Percentiles rank a stretch among this genome's conserved stretches.
These are phyloP conservation scores for Furnarius figulus DNA, from an alignment of 2,113 vertebrate genomes.

Conservation along the genomic window DNA sequence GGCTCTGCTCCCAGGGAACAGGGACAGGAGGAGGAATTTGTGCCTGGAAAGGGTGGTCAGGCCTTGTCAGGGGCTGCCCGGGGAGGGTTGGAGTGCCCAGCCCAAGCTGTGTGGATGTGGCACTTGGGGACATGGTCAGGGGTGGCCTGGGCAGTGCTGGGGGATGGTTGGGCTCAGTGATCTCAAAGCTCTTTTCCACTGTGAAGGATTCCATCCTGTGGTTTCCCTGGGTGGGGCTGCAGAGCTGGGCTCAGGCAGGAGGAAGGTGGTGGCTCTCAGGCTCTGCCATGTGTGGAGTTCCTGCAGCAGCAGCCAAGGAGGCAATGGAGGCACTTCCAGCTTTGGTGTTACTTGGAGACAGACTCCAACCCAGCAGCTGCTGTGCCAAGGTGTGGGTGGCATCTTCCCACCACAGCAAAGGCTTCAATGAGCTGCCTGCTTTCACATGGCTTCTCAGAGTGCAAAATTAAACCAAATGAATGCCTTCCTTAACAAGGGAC, in stretches of 20 bases:
- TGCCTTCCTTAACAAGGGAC: background rate
- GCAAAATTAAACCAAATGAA: background rate
- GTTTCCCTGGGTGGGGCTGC: background rate
- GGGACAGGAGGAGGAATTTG: background rate
- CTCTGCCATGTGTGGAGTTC: fast-evolving
- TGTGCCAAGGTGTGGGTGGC: background rate
- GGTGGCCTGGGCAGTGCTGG: background rate
- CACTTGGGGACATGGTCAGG: background rate
- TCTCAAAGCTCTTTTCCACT: background rate
- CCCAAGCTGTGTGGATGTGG: background rate
- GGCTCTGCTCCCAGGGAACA: background rate
- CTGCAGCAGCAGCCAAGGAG: background rate
- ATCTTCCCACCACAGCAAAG: background rate
- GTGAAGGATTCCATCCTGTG: background rate
- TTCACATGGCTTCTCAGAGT: background rate
- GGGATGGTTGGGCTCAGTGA: background rate
- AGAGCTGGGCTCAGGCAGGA: background rate
- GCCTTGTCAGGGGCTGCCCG: background rate
- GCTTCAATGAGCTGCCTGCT: background rate
- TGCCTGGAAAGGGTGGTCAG: background rate
- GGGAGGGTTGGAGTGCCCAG: background rate
- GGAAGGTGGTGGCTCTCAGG: background rate
- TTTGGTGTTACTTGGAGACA: background rate
- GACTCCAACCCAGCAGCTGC: background rate
- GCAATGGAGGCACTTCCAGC: background rate